Base-by-base conservation (phyloP, 2,888 invertebrate genomes). In the Trissoscelio sp. region DNA sequence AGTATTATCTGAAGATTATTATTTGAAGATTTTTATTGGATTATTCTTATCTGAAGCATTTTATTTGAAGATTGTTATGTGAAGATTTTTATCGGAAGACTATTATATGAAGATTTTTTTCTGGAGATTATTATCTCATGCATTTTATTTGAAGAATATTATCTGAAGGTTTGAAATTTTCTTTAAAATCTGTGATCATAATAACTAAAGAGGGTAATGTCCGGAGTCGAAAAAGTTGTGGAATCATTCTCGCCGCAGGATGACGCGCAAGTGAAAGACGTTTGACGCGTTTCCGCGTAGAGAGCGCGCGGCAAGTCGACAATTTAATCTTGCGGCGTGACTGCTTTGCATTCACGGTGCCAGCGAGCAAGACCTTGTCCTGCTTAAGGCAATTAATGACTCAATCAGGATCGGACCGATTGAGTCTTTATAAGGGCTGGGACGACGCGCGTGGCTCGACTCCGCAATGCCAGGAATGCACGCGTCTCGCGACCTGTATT, bases 381-480 rank as follows among this genome's bases (percentile, higher is more conserved):
- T 87, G 85, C 86, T 88, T 88, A 89, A 88, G 88, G 87, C 89
- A 88, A 90, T 89, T 87, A 86, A 86, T 85, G 85, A 87, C 87
- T 88, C 87, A 87, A 86, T 75, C 86, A 83, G 86, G 88, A 88
- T 88, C 87, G 87, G 86, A 84, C 85, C 84, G 82, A 84, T 81
- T 82, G 72, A 89, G 87, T 85, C 88, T 88, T 87, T 89, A 88
- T 89, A 89, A 90, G 88, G 89, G 87, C 85, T 83, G 79, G 85
- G 85, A 88, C 88, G 87, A 87, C 83, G 80, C 73, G 60, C 75
- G 46, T 86, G 88, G 88, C 87, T 85, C 86, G 88, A 90, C 89
- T 89, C 87, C 88, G 89, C 85, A 88, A 88, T 90, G 69, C 69
- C 44, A 74, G 89, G 90, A 88, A 89, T 88, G 85, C 86, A 84